These are phyloP conservation scores for Pseudocheirus occidentalis DNA, from an alignment of 2,797 vertebrate genomes.

Conservation along the genomic window DNA sequence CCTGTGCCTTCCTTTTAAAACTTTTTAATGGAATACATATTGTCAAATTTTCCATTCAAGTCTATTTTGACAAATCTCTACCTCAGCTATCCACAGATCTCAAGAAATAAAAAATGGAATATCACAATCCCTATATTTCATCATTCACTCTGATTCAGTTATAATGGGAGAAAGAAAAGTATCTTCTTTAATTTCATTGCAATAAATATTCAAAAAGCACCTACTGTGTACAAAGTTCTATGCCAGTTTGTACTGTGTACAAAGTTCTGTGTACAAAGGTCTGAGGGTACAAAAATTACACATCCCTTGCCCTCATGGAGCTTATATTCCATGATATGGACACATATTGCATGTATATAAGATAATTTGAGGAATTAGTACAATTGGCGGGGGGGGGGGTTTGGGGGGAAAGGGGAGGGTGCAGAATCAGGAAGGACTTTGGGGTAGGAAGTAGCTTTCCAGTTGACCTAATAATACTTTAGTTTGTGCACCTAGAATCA, in stretches of 20 bases:
- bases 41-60: fast-evolving
- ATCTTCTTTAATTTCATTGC: background rate
- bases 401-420: no score
- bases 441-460: background rate
- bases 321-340: background rate
- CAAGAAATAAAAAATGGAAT: background rate
- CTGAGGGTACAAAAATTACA: background rate
- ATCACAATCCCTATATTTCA: fast-evolving
- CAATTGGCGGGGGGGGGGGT: background rate
- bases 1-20: background rate
- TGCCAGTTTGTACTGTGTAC: background rate
- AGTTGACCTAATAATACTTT: background rate
- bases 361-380: background rate
- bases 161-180: background rate
- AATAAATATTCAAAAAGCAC: background rate
- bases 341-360: background rate
- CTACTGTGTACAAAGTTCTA: background rate
- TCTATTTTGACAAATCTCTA: no score
- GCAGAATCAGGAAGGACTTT: background rate
- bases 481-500: background rate
- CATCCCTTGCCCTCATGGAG: background rate
- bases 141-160: fast-evolving
- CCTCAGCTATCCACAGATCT: background rate
- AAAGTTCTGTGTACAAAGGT: background rate
- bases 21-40: fast-evolving